Evolutionary conservation across 2,113 vertebrate species (phyloP).

Genomic region (Octodon degus): DNA sequence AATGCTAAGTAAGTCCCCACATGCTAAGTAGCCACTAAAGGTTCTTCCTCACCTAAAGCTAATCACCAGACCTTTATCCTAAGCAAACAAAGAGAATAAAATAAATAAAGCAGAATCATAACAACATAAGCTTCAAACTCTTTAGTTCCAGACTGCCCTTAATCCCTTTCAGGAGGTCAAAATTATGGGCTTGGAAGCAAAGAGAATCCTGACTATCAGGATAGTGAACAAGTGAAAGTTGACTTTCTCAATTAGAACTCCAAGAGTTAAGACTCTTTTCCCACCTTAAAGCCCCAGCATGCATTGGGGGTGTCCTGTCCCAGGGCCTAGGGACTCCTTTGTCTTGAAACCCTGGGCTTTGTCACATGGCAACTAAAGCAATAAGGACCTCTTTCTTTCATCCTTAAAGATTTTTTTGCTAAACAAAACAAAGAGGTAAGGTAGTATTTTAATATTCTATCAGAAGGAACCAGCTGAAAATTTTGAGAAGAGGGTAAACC

Average conservation of each 20-base stretch:
- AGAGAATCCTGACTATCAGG: background rate
- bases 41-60: slow-evolving; percentile 1
- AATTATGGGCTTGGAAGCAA: slow-evolving; percentile 48
- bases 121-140: slow-evolving; percentile 31
- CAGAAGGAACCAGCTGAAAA: slow-evolving; percentile 36
- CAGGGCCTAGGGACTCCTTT: slow-evolving; percentile 46
- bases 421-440: slow-evolving; percentile 38
- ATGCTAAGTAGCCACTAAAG: background rate
- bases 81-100: background rate
- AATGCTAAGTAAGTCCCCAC: background rate
- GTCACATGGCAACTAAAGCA: slow-evolving; percentile 66
- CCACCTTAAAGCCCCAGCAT: slow-evolving; percentile 56
- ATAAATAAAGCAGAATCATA: slow-evolving; percentile 15
- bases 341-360: slow-evolving; percentile 70
- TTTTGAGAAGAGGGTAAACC: background rate
- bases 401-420: slow-evolving; percentile 51
- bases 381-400: slow-evolving; percentile 58
- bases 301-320: background rate
- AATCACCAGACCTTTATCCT: background rate
- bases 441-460: slow-evolving; percentile 56
- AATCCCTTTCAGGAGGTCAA: background rate
- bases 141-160: background rate
- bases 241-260: slow-evolving; percentile 64
- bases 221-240: slow-evolving; percentile 41
- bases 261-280: slow-evolving; percentile 55